Evolutionary conservation across 1,140 invertebrate species (phyloP), one percentile per base, ranked within the genome.

Genomic region (Diorhabda carinulata): DNA sequence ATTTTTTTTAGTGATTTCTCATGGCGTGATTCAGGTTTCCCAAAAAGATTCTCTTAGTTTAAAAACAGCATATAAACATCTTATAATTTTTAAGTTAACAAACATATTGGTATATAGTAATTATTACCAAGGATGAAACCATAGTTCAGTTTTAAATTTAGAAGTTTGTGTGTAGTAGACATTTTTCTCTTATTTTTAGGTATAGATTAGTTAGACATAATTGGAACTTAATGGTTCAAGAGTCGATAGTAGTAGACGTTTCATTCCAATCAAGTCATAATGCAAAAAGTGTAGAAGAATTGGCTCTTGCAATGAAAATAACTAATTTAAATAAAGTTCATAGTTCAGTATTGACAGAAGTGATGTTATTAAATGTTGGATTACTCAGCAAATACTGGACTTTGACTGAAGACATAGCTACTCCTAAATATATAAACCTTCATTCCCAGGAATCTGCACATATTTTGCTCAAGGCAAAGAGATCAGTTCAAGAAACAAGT

Each of bases 301-400:
- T 91, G 64, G 87, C 87, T 59, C 73, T 91, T 4, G 84, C 86
- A 60, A 77, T 91, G 10, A 86, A 86, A 68, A 80, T 89, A 2
- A 87, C 87, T 72, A 92, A 91, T 79, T 82, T 86, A 6, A 90
- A 89, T 82, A 86, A 88, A 73, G 80, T 86, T n/a, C 85, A 88
- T 68, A 83, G 87, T 76, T 79, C 84, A 2, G 83, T 85, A 56
- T 81, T 84, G 47, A 85, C 87, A 45, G 86, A 89, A 75, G 84
- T 91, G 52, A 81, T 83, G 60, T 71, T 89, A n/a, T 80, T 83
- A 2, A 85, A 87, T 71, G 82, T 88, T 25, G 83, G 83, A 3
- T 81, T 88, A 65, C 80, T 86, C 44, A 88, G 87, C 76, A 73
- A 81, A 9, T 71, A 74, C 6, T 89, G 88, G 88, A 73, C 78